These are phyloP conservation scores for Paracentrotus lividus DNA, from an alignment of 53 echinoderm and acorn worm genomes.

Conservation along the genomic window DNA sequence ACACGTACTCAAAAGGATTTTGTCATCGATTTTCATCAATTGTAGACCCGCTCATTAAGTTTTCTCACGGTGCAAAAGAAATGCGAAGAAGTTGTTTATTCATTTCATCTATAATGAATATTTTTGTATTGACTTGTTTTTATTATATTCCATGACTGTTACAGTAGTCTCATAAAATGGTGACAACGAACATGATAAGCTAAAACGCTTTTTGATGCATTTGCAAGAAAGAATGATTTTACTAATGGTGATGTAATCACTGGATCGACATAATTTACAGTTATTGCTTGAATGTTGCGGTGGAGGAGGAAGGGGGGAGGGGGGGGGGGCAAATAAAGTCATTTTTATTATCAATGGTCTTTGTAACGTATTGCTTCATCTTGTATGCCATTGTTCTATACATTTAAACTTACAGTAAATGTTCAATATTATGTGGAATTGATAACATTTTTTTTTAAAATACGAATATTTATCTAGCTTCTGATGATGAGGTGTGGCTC, in stretches of 20 bases:
- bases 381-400: too few relatives aligned
- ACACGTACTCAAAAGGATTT: not conserved
- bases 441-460: too few relatives aligned
- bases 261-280: too few relatives aligned
- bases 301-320: too few relatives aligned
- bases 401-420: too few relatives aligned
- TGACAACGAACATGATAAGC: not conserved
- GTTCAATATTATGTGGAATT: too few relatives aligned
- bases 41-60: not conserved
- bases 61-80: not conserved
- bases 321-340: not conserved
- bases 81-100: not conserved
- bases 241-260: too few relatives aligned
- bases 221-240: not conserved
- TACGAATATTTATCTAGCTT: not conserved
- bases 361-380: too few relatives aligned
- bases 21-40: constrained; percentile 4
- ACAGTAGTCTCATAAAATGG: not conserved
- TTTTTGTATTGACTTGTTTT: not conserved
- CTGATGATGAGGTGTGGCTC: constrained; percentile 55
- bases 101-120: not conserved
- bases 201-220: not conserved
- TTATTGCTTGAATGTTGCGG: too few relatives aligned
- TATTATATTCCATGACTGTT: not conserved
- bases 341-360: too few relatives aligned